Base-by-base conservation (phyloP, 2,888 invertebrate species). In the Euspilapteryx auroguttella region DNA sequence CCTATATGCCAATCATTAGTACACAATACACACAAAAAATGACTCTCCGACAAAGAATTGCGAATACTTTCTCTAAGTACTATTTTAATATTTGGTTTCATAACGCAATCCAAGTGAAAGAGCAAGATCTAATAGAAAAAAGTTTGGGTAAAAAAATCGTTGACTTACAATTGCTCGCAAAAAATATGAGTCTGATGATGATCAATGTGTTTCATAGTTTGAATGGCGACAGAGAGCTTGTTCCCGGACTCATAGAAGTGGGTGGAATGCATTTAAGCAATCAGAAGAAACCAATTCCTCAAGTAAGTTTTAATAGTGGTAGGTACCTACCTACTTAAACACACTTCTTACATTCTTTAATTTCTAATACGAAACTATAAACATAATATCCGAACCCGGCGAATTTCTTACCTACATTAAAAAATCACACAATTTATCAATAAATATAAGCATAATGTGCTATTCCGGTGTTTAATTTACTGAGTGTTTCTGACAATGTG, bases 121-220 rank as follows among this genome's bases (percentile, higher is more conserved):
- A 65, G 30, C 63, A 65, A 24, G 47, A 42, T 3, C 36, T 78
- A 0, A 59, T 71, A 8, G 66, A 77, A 34, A 51, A 63, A 32
- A 56, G 55, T 32, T 77, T 79, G 21, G 73, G 78, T 0, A 46
- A 59, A 2, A 63, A 57, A 12, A 55, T 82, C 1, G 69, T 78
- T 0, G 66, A 79, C 29, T 52, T 86, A 3, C 42, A 49, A 4
- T 75, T 78, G 1, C 55, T 84, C 20, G 75, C 63, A 1, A 68
- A 55, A 24, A 78, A 81, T 29, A 59, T 76, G 1, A 75, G 78
- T 1, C 42, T 83, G 27, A 44, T 83, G 34, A 42, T 86, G 21
- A 55, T 79, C 4, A 86, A 86, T 41, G 79, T 80, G 4, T 83
- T 83, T 42, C 80, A 79, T 34, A 73, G 80, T 1, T 41, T 84